phyloP scores from a whole-genome alignment of 2,888 invertebrate genomes.

The Leucoptera coffeella region DNA sequence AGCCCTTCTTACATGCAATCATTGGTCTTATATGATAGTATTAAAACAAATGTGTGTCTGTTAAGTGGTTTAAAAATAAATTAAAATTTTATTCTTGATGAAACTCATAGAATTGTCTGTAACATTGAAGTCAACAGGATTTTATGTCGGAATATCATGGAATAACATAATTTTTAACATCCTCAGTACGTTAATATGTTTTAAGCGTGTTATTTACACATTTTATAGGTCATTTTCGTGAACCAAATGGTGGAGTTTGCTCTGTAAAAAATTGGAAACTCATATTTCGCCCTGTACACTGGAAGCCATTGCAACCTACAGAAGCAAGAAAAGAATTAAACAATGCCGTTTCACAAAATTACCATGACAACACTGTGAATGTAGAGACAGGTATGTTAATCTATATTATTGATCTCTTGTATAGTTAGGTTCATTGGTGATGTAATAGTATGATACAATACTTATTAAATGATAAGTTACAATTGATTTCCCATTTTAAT shows the following conservation, averaged over 20 bases:
- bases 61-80: no score
- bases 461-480: slow-evolving; percentile 1
- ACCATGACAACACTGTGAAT: slow-evolving; percentile 44
- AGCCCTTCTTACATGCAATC: no score
- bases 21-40: no score
- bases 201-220: neutral
- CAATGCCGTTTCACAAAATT: slow-evolving; percentile 66
- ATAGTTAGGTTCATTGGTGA: neutral
- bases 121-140: no score
- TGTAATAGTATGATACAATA: neutral
- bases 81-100: no score
- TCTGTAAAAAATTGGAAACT: slow-evolving; percentile 71
- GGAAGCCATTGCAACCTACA: slow-evolving; percentile 74
- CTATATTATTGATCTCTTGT: neutral
- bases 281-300: slow-evolving; percentile 74
- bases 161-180: no score
- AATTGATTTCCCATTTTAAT: no score
- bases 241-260: slow-evolving; percentile 70
- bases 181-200: neutral
- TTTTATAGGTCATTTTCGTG: slow-evolving; percentile 70
- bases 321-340: slow-evolving; percentile 80
- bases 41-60: no score
- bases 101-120: no score
- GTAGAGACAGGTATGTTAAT: slow-evolving; percentile 43
- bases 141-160: no score